Evolutionary conservation across 2,797 vertebrate genomes (phyloP), one percentile per base, ranked within the genome.

Genomic region (Prionace glauca): DNA sequence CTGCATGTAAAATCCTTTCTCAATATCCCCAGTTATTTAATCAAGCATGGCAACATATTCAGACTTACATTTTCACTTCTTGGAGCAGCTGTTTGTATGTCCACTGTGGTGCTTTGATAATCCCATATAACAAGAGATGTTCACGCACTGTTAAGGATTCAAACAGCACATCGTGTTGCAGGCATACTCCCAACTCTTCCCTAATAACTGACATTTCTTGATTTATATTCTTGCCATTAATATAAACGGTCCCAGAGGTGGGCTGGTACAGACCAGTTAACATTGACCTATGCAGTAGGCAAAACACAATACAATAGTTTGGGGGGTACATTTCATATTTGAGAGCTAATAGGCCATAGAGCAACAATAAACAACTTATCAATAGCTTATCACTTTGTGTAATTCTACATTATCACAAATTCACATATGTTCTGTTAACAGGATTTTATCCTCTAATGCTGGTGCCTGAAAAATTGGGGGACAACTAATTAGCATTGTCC

Each of bases 131-230:
- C 32, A 97, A 45, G 0, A 98, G 96, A 20, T 98, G 97, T 22
- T 98, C 97, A 18, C 95, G 18, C n/a, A 97, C 96, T 0, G 97
- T 98, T 77, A 98, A 96, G 0, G 4, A n/a, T n/a, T 96, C 96
- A n/a, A 98, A 96, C 10, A 98, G 96, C 69, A 98, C 96, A 1
- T 98, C 96, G 1, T 96, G 96, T 96, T 98, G 97, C 0, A 95
- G 97, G 81, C 98, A 98, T n/a, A 97, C 97, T 0, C 97, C 98
- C 81, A 98, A 95, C 96, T 97, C 97, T 20, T 26, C 95, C 62
- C 97, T 96, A 95, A 97, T 96, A 32, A 96, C 65, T 32, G 96
- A 32, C 91, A 96, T 32, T 36, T 98, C 97, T 0, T 96, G 97
- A 81, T 96, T 95, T n/a, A 97, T 97, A 95, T 97, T 96, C 96